Evolutionary conservation across 35 echinoderm and acorn worm genomes (phyloP), one percentile per base, ranked within the genome.

Genomic region (Anneissia japonica): DNA sequence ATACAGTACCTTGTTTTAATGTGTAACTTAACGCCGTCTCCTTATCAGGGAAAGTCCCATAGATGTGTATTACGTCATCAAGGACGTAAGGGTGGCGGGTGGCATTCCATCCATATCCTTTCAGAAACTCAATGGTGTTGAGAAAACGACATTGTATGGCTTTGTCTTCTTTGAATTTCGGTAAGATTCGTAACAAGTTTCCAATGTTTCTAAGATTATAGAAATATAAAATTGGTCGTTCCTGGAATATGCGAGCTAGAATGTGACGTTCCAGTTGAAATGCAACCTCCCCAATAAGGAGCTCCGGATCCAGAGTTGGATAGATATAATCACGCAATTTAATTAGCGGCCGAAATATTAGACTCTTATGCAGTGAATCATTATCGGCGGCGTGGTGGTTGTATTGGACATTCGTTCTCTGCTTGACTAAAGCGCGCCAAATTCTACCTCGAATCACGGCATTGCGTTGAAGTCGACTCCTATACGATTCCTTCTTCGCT

Each of bases 261-360:
- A 97, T 84, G 7, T 85, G 35, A 17, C 94, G 83, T 36, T 97
- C 94, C 32, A 93, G 9, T 75, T 93, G 91, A 83, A 97, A 97
- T 31, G 91, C 87, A 36, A 97, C 40, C 72, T 97, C 94, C 0
- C 94, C 94, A 12, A 96, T 79, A 26, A 96, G 26, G 26, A 64
- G 51, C 11, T 23, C 11, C 1, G 7, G 7, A 23, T 64, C 26
- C 1, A 64, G 19, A 64, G 26, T 26, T 64, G 51, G 51, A 23
- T 12, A 64, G 2, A 64, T 64, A 23, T 64, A 64, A 16, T 64
- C 21, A 64, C 2, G 21, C 5, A 64, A 23, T 64, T 64, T 6
- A 26, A 64, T 19, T 64, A 2, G 51, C 26, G 10, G 51, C 26
- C 51, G 7, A 26, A 64, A 64, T 26, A 26, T 64, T 64, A 14